Evolutionary conservation across 2,888 invertebrate species (phyloP).

Genomic region (Ypsolopha scabrella): DNA sequence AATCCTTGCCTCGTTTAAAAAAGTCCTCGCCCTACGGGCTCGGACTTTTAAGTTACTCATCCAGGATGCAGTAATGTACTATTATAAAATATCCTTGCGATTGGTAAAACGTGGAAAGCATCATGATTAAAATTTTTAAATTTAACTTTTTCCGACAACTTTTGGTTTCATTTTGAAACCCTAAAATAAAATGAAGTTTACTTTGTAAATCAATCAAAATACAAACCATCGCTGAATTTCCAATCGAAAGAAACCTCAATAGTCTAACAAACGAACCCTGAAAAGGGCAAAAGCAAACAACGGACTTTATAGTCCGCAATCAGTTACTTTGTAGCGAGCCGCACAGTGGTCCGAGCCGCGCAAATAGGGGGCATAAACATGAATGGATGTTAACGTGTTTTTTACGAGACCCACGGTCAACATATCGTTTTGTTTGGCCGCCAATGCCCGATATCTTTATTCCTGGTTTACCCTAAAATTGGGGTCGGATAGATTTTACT

Average conservation of each 20-base stretch:
- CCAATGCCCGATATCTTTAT: slow-evolving; percentile 57
- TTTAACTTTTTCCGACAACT: too few relatives aligned
- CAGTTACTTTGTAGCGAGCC: slow-evolving; percentile 51
- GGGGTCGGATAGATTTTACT: slow-evolving; percentile 25
- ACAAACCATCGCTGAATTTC: background rate
- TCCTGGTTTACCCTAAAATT: slow-evolving; percentile 40
- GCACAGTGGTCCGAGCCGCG: slow-evolving; percentile 42
- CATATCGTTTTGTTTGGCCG: slow-evolving; percentile 65
- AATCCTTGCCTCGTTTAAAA: too few relatives aligned
- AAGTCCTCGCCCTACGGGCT: too few relatives aligned
- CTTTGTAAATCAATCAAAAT: too few relatives aligned
- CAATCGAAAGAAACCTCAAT: background rate
- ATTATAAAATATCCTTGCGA: too few relatives aligned
- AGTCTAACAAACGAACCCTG: background rate
- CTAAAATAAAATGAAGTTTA: too few relatives aligned
- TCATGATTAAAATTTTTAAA: too few relatives aligned
- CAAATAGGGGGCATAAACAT: slow-evolving; percentile 64
- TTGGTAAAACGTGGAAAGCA: too few relatives aligned
- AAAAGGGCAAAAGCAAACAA: slow-evolving; percentile 25
- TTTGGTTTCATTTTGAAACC: too few relatives aligned
- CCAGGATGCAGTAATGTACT: too few relatives aligned
- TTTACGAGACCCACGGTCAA: slow-evolving; percentile 60
- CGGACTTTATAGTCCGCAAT: slow-evolving; percentile 43
- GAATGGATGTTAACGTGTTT: slow-evolving; percentile 71
- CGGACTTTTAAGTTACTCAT: too few relatives aligned